Conservation (phyloP, 2,113 vertebrate species). For the Oryctolagus cuniculus region mOryCun1.1 NC_091436.1:28828001-28828500, state of each 20-base stretch:
- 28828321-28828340: constrained; percentile 60
- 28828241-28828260: constrained; percentile 63
- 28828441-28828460: constrained; percentile 35
- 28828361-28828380: constrained; percentile 72
- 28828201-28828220: constrained; percentile 27
- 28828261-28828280: constrained; percentile 70
- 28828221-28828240: constrained; percentile 61
- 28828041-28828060: background rate
- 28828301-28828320: constrained; percentile 73
- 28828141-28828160: background rate
- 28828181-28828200: constrained; percentile 44
- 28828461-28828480: constrained; percentile 55
- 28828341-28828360: constrained; percentile 73
- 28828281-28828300: constrained; percentile 78
- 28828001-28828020: background rate
- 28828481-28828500: constrained; percentile 52
- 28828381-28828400: constrained; percentile 66
- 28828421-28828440: constrained; percentile 67
- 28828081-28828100: background rate
- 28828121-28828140: background rate
- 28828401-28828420: constrained; percentile 76
- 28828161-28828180: background rate
- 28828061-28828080: background rate
- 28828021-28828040: background rate
- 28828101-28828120: background rate